Conservation (phyloP, 2,113 vertebrate genomes). For the Ceuthmochares aereus region DNA sequence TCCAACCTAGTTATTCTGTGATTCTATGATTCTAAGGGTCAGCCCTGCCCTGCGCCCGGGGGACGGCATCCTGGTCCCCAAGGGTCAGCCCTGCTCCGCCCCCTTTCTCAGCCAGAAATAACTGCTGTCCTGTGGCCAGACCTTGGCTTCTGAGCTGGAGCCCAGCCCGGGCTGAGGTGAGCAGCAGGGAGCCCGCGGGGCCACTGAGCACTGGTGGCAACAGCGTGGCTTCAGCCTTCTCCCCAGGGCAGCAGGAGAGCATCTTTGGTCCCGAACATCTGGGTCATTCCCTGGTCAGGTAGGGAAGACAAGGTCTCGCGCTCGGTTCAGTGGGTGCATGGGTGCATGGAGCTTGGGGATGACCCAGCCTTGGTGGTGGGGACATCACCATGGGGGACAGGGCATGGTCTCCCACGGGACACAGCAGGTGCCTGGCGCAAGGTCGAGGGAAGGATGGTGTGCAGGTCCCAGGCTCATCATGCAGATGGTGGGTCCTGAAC, state of each 20-base stretch:
- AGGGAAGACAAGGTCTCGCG: not conserved
- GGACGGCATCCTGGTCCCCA: not conserved
- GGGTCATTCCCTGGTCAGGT: not conserved
- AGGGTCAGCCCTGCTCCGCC: conserved; percentile 43
- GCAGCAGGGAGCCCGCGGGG: not conserved
- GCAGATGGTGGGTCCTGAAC: rapidly evolving
- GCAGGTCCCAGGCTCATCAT: rapidly evolving
- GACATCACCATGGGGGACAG: not conserved
- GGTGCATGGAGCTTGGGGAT: not conserved
- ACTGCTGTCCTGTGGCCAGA: conserved; percentile 58
- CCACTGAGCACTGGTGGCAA: not conserved
- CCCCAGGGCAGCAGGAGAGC: not conserved
- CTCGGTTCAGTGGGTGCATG: not conserved
- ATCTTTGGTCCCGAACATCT: not conserved
- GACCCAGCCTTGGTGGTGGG: not conserved
- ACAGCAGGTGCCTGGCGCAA: not conserved
- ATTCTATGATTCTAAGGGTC: too few species aligned
- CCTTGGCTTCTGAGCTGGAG: conserved; percentile 51
- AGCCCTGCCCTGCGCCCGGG: rapidly evolving
- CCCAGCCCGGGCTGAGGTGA: not conserved
- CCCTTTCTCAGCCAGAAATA: conserved; percentile 80
- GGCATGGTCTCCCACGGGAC: not conserved
- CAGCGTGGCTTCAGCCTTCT: not conserved
- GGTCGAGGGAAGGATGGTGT: rapidly evolving
- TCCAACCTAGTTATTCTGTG: too few species aligned